These are phyloP conservation scores for Vulpes ferrilata DNA, from an alignment of 2,113 vertebrate genomes.

Conservation along the genomic window DNA sequence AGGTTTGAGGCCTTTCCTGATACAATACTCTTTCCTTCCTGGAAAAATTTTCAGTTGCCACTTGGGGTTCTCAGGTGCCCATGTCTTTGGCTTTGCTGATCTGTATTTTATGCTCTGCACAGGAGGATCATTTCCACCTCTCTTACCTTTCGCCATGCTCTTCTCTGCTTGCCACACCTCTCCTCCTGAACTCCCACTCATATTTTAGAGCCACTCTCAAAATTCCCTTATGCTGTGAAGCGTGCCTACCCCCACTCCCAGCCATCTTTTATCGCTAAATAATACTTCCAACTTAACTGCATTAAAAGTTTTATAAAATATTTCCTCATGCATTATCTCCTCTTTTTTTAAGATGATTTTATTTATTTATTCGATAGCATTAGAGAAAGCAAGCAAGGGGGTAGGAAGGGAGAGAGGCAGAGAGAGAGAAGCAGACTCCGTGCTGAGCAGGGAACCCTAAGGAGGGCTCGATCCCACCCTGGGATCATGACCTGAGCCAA, in stretches of 20 bases:
- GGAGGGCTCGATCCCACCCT: not conserved
- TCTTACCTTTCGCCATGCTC: not conserved
- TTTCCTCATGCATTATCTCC: not conserved
- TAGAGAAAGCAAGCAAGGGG: not conserved
- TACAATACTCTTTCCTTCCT: not conserved
- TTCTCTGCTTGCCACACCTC: not conserved
- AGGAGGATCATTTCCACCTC: not conserved
- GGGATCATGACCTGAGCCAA: not conserved
- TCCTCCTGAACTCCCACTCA: not conserved
- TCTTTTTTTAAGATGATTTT: not conserved
- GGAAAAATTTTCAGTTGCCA: not conserved
- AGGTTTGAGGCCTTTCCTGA: not conserved
- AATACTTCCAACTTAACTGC: not conserved
- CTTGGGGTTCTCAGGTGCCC: not conserved
- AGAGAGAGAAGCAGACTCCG: not conserved
- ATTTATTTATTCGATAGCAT: not conserved
- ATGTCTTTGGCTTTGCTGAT: not conserved
- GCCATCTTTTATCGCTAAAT: not conserved
- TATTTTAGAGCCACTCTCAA: not conserved
- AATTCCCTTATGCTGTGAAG: not conserved
- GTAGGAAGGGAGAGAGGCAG: not conserved
- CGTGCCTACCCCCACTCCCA: too few species aligned
- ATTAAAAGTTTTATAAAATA: not conserved
- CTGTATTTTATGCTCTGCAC: not conserved
- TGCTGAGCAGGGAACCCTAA: not conserved